Evolutionary conservation across 2,113 vertebrate species (phyloP).

Genomic region (Sinocyclocheilus rhinocerous): DNA sequence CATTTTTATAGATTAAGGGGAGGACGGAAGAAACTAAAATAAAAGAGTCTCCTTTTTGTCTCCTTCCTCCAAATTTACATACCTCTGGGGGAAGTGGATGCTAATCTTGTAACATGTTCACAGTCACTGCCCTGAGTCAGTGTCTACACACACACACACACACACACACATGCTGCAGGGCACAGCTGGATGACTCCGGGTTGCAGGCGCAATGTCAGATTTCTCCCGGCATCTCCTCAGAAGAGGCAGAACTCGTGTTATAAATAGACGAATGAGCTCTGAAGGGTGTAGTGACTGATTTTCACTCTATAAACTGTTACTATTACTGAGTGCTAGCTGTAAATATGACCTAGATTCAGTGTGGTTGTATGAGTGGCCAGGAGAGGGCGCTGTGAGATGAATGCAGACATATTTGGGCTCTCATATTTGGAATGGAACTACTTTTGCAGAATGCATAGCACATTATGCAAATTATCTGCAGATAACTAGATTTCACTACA

Average conservation of each 20-base stretch:
- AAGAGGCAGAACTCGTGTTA: conserved; percentile 22
- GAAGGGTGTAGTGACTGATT: conserved; percentile 31
- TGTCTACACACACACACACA: background rate
- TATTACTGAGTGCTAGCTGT: conserved; percentile 6
- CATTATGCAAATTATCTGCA: background rate
- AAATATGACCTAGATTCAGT: conserved; percentile 22
- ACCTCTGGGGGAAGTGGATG: background rate
- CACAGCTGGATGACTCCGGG: background rate
- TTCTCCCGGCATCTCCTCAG: background rate
- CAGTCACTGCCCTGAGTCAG: background rate
- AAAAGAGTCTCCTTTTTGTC: background rate
- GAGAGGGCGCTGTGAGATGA: conserved; percentile 52
- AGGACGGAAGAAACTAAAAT: background rate
- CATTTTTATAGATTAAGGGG: background rate
- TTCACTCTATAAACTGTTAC: background rate
- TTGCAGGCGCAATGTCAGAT: background rate
- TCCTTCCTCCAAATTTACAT: background rate
- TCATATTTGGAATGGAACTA: background rate
- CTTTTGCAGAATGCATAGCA: background rate
- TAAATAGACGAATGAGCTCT: conserved; percentile 9
- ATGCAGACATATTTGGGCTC: background rate
- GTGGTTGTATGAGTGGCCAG: conserved; percentile 33
- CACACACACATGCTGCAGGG: conserved; percentile 9
- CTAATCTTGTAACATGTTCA: conserved; percentile 16
- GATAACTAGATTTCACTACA: background rate